Evolutionary conservation across 2,888 invertebrate genomes (phyloP).

Genomic region (Melangyna quadrimaculata): DNA sequence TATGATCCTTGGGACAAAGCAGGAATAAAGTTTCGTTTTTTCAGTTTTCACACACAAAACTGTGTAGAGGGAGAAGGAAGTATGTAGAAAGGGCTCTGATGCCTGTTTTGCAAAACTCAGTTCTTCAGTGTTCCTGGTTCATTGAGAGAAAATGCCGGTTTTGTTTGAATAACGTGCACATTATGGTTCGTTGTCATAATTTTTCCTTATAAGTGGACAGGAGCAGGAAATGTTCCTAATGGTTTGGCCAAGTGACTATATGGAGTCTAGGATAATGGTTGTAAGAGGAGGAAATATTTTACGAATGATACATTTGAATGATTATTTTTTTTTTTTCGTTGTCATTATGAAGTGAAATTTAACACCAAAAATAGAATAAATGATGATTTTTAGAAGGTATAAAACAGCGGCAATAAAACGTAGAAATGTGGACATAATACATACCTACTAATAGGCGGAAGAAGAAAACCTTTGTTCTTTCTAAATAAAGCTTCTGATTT

Average conservation of each 20-base stretch:
- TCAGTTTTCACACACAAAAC: neutral
- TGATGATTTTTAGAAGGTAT: too few relatives aligned
- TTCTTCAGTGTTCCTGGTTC: neutral
- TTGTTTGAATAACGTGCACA: slow-evolving; percentile 55
- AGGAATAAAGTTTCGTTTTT: slow-evolving; percentile 2
- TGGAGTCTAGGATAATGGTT: neutral
- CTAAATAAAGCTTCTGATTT: too few relatives aligned
- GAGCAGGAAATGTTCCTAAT: slow-evolving; percentile 20
- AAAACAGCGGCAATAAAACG: too few relatives aligned
- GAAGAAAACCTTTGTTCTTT: too few relatives aligned
- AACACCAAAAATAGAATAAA: neutral
- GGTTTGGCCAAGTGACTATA: slow-evolving; percentile 3
- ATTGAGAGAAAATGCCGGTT: slow-evolving; percentile 15
- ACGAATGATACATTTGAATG: slow-evolving; percentile 22
- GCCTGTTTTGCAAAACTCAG: neutral
- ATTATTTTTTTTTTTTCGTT: neutral
- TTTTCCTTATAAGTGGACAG: slow-evolving; percentile 56
- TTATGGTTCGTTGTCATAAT: slow-evolving; percentile 58
- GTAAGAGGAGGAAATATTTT: neutral
- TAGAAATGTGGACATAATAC: too few relatives aligned
- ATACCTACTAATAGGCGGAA: too few relatives aligned
- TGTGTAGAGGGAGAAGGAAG: neutral
- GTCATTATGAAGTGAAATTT: neutral
- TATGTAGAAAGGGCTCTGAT: neutral
- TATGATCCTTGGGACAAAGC: slow-evolving; percentile 31